Percentiles rank a stretch among this genome's conserved stretches.
phyloP scores from a whole-genome alignment of 2,888 invertebrate species.

The Chironomus tentans region DNA sequence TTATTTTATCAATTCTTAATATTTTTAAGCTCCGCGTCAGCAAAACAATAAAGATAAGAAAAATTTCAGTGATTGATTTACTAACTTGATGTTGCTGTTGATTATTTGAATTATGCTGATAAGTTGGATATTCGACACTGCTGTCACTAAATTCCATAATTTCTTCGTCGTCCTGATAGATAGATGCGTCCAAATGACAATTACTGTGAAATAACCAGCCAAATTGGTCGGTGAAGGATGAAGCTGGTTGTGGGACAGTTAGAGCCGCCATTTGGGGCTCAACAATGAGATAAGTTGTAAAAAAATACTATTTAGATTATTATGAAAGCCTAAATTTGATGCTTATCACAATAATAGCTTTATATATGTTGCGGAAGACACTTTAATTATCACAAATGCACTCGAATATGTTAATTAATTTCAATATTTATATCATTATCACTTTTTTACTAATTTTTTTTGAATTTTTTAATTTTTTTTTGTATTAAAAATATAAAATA shows the following conservation, averaged over 20 bases:
- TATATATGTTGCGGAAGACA: too few species aligned
- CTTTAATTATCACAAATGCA: too few species aligned
- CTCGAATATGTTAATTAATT: too few species aligned
- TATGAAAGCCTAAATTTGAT: background rate
- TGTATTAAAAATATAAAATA: too few species aligned
- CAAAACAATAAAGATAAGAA: too few species aligned
- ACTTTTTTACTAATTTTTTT: too few species aligned
- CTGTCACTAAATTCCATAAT: slow-evolving; percentile 24
- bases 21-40: too few species aligned
- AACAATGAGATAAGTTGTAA: too few species aligned
- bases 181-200: slow-evolving; percentile 18
- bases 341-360: background rate
- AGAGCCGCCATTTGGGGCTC: background rate
- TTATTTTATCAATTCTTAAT: too few species aligned
- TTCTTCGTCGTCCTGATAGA: slow-evolving; percentile 18
- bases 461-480: background rate
- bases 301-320: too few species aligned
- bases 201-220: slow-evolving; percentile 21
- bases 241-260: slow-evolving; percentile 16
- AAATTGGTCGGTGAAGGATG: slow-evolving; percentile 4
- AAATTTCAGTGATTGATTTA: background rate
- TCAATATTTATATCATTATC: too few species aligned
- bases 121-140: slow-evolving; percentile 9
- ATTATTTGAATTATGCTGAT: background rate
- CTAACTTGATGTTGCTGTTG: slow-evolving; percentile 18